phyloP scores from a whole-genome alignment of 2,888 invertebrate species.

The Keiferia lycopersicella region DNA sequence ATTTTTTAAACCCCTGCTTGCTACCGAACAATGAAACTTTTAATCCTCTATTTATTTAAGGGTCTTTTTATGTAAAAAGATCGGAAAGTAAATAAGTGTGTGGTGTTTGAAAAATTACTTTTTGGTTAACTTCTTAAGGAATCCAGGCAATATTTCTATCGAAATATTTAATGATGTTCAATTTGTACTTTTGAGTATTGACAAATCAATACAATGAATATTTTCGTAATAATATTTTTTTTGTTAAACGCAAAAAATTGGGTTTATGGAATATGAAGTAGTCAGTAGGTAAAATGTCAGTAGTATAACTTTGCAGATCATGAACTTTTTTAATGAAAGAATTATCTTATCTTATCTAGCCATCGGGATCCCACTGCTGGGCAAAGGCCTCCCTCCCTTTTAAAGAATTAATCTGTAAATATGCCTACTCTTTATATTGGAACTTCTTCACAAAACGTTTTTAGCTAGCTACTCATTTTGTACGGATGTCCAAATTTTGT shows the following conservation, averaged over 20 bases:
- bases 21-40: constrained; percentile 53
- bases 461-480: too few relatives aligned
- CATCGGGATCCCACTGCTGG: too few relatives aligned
- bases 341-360: too few relatives aligned
- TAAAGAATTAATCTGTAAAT: too few relatives aligned
- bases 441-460: too few relatives aligned
- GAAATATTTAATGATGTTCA: constrained; percentile 56
- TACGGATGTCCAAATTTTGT: too few relatives aligned
- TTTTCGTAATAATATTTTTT: not conserved
- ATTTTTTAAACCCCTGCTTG: constrained; percentile 64
- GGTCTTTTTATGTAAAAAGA: constrained; percentile 45
- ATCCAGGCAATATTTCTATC: constrained; percentile 38
- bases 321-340: too few relatives aligned
- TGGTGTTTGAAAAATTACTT: constrained; percentile 68
- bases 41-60: constrained; percentile 55
- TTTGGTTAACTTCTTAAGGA: constrained; percentile 59
- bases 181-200: constrained; percentile 16
- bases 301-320: too few relatives aligned
- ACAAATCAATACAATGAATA: not conserved
- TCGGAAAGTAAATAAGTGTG: constrained; percentile 44
- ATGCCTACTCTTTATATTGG: too few relatives aligned
- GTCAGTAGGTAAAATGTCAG: too few relatives aligned
- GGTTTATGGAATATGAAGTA: not conserved
- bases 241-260: too few relatives aligned
- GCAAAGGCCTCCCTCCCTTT: too few relatives aligned